These are phyloP conservation scores for Cacoxenus indagator DNA, from an alignment of 2,888 invertebrate species.

Conservation along the genomic window DNA sequence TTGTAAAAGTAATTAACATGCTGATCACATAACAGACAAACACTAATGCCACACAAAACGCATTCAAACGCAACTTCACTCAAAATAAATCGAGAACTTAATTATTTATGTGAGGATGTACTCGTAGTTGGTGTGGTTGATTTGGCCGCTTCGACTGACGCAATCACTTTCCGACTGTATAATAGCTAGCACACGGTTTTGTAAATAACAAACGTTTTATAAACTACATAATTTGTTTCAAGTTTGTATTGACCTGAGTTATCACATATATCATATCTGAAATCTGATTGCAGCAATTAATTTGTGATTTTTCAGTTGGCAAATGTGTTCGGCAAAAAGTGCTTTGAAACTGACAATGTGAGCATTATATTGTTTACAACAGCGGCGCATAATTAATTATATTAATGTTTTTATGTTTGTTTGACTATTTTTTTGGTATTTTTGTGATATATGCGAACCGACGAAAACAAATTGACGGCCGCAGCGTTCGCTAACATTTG, in stretches of 20 bases:
- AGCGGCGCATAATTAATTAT: neutral
- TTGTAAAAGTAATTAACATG: neutral
- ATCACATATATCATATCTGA: neutral
- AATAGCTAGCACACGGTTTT: neutral
- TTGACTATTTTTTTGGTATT: neutral
- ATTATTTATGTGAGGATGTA: too few relatives aligned
- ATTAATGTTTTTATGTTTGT: neutral
- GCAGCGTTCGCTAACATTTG: neutral
- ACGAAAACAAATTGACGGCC: neutral
- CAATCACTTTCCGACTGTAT: too few relatives aligned
- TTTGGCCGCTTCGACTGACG: too few relatives aligned
- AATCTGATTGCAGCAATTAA: neutral
- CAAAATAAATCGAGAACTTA: neutral
- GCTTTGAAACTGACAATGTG: neutral
- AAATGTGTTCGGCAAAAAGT: neutral
- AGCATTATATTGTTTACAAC: neutral
- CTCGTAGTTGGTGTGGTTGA: too few relatives aligned
- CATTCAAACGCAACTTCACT: neutral
- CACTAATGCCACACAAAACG: neutral
- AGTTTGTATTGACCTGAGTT: too few relatives aligned
- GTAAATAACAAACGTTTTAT: too few relatives aligned
- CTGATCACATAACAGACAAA: neutral
- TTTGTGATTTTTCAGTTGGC: neutral
- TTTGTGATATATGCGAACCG: neutral
- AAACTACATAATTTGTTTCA: too few relatives aligned